Conservation (phyloP, 1,140 invertebrate species). For the Hesperophylax magnus region DNA sequence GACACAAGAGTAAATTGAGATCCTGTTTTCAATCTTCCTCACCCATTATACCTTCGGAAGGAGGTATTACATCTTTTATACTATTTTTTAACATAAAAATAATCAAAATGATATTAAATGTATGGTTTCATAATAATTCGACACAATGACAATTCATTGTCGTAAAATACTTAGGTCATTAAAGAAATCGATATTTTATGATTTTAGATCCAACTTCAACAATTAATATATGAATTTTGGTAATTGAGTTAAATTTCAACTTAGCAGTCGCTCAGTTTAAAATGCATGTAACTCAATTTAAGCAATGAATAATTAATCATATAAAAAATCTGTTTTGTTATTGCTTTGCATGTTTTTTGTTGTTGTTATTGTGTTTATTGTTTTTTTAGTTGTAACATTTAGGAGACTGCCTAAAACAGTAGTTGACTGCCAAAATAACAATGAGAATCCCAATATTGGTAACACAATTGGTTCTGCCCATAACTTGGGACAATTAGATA, state of each 20-base stretch:
- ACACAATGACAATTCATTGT: no score
- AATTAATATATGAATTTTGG: no score
- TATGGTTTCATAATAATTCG: no score
- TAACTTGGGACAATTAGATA: slow-evolving; percentile 60
- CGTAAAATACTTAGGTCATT: no score
- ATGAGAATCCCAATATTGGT: slow-evolving; percentile 11
- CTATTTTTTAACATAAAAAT: slow-evolving; percentile 6
- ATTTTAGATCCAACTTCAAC: no score
- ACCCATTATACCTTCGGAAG: slow-evolving; percentile 68
- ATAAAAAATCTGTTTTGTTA: not conserved
- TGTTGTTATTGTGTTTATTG: slow-evolving; percentile 49
- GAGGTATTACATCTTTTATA: slow-evolving; percentile 62
- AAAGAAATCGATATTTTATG: no score
- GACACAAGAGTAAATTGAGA: slow-evolving; percentile 61
- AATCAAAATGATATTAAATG: not conserved
- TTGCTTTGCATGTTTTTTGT: slow-evolving; percentile 33
- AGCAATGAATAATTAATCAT: no score
- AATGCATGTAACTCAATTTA: no score
- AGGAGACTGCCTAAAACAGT: slow-evolving; percentile 65
- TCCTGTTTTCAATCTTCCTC: slow-evolving; percentile 67
- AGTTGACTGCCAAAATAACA: slow-evolving; percentile 57
- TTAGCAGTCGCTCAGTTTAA: no score
- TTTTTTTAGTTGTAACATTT: slow-evolving; percentile 69
- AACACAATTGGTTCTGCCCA: slow-evolving; percentile 56
- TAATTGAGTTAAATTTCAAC: not conserved